phyloP scores from a whole-genome alignment of 1,140 invertebrate species.

The Episyrphus balteatus region DNA sequence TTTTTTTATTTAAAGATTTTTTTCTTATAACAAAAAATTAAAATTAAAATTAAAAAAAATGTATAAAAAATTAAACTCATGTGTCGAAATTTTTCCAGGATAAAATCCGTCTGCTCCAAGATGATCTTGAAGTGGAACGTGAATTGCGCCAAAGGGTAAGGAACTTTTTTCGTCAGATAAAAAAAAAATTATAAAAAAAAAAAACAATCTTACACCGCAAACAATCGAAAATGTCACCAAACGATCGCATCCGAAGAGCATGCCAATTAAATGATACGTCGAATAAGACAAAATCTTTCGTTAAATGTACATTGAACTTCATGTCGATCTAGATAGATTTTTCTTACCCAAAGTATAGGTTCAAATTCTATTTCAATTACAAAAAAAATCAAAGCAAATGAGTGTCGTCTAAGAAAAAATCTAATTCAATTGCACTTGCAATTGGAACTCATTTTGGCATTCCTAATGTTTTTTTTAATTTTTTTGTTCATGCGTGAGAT shows the following conservation, averaged over 20 bases:
- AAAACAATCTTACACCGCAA: background rate
- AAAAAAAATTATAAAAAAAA: background rate
- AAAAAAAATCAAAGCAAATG: too few species aligned
- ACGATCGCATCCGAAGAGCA: background rate
- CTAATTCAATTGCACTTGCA: too few species aligned
- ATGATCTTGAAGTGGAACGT: slow-evolving; percentile 94
- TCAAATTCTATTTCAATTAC: too few species aligned
- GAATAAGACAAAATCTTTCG: background rate
- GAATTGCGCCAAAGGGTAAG: slow-evolving; percentile 94
- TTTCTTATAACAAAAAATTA: background rate
- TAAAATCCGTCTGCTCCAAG: slow-evolving; percentile 92
- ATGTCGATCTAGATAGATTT: too few species aligned
- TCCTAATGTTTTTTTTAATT: too few species aligned
- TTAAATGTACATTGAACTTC: background rate
- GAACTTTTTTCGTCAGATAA: background rate
- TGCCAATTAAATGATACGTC: background rate
- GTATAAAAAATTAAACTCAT: background rate
- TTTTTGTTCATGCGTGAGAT: too few species aligned
- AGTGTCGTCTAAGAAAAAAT: too few species aligned
- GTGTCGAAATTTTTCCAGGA: slow-evolving; percentile 60
- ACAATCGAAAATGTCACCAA: background rate
- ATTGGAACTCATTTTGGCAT: too few species aligned
- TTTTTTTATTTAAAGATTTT: slow-evolving; percentile 13
- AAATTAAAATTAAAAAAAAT: background rate
- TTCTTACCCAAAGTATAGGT: too few species aligned